phyloP scores from a whole-genome alignment of 2,888 invertebrate species.

The Andrena camellia region DNA sequence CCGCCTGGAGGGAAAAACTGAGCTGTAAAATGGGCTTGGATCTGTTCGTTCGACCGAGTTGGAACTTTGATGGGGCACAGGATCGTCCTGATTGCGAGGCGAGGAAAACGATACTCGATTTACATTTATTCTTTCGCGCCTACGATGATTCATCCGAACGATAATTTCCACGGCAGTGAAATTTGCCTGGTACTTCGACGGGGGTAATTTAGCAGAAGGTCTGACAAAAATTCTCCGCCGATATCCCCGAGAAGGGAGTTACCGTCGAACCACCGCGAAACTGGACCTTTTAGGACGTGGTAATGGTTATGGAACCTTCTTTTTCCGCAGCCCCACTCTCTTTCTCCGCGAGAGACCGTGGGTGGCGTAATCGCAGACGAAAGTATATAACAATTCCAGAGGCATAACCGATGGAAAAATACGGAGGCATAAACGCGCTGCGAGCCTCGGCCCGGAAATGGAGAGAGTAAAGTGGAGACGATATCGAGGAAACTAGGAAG shows the following conservation, averaged over 20 bases:
- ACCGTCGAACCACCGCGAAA: constrained; percentile 72
- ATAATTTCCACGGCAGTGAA: not conserved
- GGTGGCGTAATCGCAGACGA: constrained; percentile 71
- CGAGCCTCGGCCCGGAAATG: constrained; percentile 75
- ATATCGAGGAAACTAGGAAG: constrained; percentile 72
- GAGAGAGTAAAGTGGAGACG: constrained; percentile 71
- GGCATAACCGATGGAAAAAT: constrained; percentile 73
- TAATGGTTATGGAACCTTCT: constrained; percentile 75
- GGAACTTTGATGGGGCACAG: constrained; percentile 34
- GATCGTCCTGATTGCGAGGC: constrained; percentile 36
- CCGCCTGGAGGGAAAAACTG: constrained; percentile 72
- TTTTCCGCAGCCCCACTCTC: constrained; percentile 40
- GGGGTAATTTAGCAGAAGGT: too few relatives aligned
- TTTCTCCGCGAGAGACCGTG: constrained; percentile 37
- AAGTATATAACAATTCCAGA: constrained; percentile 74
- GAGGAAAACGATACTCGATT: constrained; percentile 33
- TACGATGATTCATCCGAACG: not conserved
- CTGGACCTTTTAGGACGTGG: constrained; percentile 71
- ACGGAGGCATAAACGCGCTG: constrained; percentile 71
- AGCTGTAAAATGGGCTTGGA: constrained; percentile 66
- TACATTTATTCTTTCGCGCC: constrained; percentile 12
- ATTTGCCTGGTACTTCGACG: not conserved
- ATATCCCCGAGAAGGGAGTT: constrained; percentile 68
- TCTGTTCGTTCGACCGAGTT: constrained; percentile 40
- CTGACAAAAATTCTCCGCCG: constrained; percentile 19